A percentile compares a stretch with the other conserved stretches of the same genome.
Evolutionary conservation across 2,113 vertebrate genomes (phyloP).

Genomic region (Heliornis fulica): DNA sequence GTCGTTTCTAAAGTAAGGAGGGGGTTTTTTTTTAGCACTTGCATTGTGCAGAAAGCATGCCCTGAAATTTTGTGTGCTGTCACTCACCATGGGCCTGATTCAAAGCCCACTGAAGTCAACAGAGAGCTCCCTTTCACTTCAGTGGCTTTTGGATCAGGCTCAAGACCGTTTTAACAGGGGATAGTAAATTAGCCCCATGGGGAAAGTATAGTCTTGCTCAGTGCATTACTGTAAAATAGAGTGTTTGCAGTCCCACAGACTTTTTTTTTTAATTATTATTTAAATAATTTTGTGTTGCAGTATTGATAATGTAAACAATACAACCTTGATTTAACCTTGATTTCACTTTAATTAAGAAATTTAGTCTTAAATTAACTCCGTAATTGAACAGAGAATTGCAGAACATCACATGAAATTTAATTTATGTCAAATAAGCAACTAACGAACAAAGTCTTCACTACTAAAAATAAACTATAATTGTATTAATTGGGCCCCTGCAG

Average conservation of each 20-base stretch:
- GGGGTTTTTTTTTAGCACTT: conserved; percentile 15
- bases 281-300: conserved; percentile 9
- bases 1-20: conserved; percentile 96
- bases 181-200: conserved; percentile 51
- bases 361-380: conserved; percentile 44
- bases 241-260: neutral
- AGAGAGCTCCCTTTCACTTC: conserved; percentile 55
- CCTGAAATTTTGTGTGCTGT: conserved; percentile 7
- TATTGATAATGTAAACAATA: conserved; percentile 11
- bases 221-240: neutral
- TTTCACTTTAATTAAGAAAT: conserved; percentile 57
- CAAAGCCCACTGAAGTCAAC: conserved; percentile 51
- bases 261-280: neutral
- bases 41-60: conserved; percentile 28
- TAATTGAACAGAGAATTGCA: conserved; percentile 61
- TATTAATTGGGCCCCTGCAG: conserved; percentile 68
- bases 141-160: conserved; percentile 61
- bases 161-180: conserved; percentile 55
- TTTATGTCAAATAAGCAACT: conserved; percentile 67
- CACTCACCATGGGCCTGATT: conserved; percentile 11
- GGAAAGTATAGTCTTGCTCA: conserved; percentile 36
- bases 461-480: conserved; percentile 70
- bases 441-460: conserved; percentile 66
- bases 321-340: conserved; percentile 45
- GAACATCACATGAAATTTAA: conserved; percentile 64